Percentiles rank a stretch among this genome's conserved stretches.
Evolutionary conservation across 2,113 vertebrate species (phyloP).

Genomic region (Heterocephalus glaber): DNA sequence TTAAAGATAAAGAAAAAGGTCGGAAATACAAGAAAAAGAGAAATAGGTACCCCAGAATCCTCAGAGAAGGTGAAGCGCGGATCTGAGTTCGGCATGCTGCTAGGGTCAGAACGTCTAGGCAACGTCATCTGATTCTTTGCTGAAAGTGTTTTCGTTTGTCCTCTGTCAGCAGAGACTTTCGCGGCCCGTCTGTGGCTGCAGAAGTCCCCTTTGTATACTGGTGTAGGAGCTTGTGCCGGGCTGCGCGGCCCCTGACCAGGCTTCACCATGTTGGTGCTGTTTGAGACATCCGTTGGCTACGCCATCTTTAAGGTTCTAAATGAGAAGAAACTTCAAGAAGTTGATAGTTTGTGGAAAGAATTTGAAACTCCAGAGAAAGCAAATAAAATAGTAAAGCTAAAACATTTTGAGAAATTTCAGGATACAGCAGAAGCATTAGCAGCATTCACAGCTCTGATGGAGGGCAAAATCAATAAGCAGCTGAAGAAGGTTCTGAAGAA

Average conservation of each 20-base stretch:
- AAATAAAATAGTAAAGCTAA: too few relatives aligned
- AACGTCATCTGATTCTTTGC: accelerated
- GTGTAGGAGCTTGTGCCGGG: neutral
- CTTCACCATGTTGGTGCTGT: slow-evolving; percentile 87
- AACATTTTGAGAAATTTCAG: too few relatives aligned
- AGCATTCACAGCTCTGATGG: too few relatives aligned
- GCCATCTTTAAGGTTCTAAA: slow-evolving; percentile 92
- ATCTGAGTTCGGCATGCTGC: accelerated
- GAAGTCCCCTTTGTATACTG: neutral
- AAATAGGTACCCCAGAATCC: neutral
- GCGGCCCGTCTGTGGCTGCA: neutral
- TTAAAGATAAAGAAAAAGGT: slow-evolving; percentile 18
- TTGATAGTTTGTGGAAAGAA: too few relatives aligned
- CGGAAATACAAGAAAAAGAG: slow-evolving; percentile 16
- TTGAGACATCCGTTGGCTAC: slow-evolving; percentile 90
- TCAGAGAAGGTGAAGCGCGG: neutral
- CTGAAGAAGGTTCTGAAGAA: too few relatives aligned
- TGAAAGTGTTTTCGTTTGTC: too few relatives aligned
- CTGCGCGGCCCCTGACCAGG: neutral
- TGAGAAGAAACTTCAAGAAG: too few relatives aligned
- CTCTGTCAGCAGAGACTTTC: neutral
- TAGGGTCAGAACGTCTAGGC: accelerated
- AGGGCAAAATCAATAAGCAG: too few relatives aligned
- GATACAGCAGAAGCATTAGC: too few relatives aligned
- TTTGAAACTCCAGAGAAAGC: too few relatives aligned